phyloP scores from a whole-genome alignment of 2,113 vertebrate species.

The Pseudorhombus dupliciocellatus region DNA sequence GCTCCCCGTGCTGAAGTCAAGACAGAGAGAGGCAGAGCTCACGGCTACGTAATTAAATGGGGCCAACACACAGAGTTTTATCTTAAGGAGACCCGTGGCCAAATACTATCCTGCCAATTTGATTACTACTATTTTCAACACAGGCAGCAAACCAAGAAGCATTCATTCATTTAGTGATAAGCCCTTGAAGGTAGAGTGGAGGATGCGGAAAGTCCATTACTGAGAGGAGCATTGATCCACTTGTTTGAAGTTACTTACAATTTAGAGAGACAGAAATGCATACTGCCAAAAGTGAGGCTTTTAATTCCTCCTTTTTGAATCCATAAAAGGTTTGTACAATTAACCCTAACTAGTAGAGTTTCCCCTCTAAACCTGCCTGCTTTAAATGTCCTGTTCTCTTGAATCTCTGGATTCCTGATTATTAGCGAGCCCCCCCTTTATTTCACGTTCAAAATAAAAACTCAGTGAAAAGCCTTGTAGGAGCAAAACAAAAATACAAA shows the following conservation, averaged over 20 bases:
- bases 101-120: slow-evolving; percentile 32
- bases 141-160: slow-evolving; percentile 26
- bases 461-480: too few relatives aligned
- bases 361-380: neutral
- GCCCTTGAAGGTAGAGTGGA: slow-evolving; percentile 8
- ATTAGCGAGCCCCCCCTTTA: too few relatives aligned
- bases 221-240: slow-evolving; percentile 8
- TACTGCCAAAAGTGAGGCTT: neutral
- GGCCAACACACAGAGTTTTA: slow-evolving; percentile 11
- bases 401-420: neutral
- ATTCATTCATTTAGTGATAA: slow-evolving; percentile 27
- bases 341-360: neutral
- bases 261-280: slow-evolving; percentile 14
- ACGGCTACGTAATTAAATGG: slow-evolving; percentile 17
- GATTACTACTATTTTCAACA: slow-evolving; percentile 41
- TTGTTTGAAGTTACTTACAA: slow-evolving; percentile 24
- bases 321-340: neutral
- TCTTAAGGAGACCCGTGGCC: slow-evolving; percentile 33
- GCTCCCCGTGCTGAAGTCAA: neutral
- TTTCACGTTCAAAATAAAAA: too few relatives aligned
- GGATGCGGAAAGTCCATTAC: neutral
- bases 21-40: slow-evolving; percentile 17
- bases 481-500: too few relatives aligned
- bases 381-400: neutral
- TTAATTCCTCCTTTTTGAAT: neutral